A percentile compares a stretch with the other conserved stretches of the same genome.
Evolutionary conservation across 2,888 invertebrate genomes (phyloP).

Genomic region (Nomada fucata): DNA sequence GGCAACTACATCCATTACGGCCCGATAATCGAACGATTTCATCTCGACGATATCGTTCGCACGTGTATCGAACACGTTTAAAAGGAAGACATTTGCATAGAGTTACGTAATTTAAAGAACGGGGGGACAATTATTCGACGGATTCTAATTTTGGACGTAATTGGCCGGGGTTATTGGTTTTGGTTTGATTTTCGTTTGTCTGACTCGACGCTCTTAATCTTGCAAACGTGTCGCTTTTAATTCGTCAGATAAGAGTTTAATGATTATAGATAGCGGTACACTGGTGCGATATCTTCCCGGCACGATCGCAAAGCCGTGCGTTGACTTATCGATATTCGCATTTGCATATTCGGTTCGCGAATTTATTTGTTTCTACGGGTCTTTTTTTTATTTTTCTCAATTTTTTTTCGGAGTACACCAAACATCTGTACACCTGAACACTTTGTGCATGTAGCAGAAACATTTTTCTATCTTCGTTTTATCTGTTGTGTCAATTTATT

Average conservation of each 20-base stretch:
- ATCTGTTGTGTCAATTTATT: background rate
- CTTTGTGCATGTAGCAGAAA: too few relatives aligned
- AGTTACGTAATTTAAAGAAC: too few relatives aligned
- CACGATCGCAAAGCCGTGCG: slow-evolving; percentile 25
- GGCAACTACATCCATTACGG: slow-evolving; percentile 20
- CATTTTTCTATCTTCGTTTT: too few relatives aligned
- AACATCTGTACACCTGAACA: too few relatives aligned
- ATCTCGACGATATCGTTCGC: slow-evolving; percentile 8
- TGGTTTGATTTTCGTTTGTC: background rate
- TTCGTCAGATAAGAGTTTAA: slow-evolving; percentile 55
- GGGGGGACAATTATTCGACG: too few relatives aligned
- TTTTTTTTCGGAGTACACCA: background rate
- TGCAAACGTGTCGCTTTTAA: slow-evolving; percentile 27
- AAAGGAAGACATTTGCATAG: background rate
- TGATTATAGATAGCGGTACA: slow-evolving; percentile 39
- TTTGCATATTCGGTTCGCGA: slow-evolving; percentile 43
- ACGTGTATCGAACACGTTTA: background rate
- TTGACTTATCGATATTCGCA: slow-evolving; percentile 22
- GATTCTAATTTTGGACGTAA: background rate
- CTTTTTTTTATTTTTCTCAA: too few relatives aligned
- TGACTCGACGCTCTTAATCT: background rate
- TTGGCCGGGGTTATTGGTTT: too few relatives aligned
- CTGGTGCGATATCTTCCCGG: slow-evolving; percentile 36
- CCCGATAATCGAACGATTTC: slow-evolving; percentile 14
- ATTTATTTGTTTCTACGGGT: background rate